These are phyloP conservation scores for Pelobates cultripes DNA, from an alignment of 2,797 vertebrate species.

Conservation along the genomic window DNA sequence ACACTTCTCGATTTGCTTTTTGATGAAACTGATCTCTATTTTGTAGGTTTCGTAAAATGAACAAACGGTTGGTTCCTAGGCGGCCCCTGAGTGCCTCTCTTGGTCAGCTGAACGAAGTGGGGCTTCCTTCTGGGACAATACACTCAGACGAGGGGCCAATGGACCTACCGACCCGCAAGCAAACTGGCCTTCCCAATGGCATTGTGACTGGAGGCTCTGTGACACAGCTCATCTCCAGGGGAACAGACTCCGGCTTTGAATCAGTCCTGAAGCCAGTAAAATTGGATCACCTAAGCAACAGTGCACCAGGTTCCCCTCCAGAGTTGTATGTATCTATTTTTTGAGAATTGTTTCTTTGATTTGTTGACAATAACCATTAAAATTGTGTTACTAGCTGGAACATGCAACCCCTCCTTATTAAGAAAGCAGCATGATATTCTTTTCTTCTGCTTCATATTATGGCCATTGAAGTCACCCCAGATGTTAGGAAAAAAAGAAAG, in stretches of 20 bases:
- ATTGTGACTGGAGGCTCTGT: slow-evolving; percentile 78
- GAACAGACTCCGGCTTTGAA: slow-evolving; percentile 86
- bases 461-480: too few relatives aligned
- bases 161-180: slow-evolving; percentile 83
- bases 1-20: too few relatives aligned
- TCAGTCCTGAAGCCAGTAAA: slow-evolving; percentile 85
- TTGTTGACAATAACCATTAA: too few relatives aligned
- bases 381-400: too few relatives aligned
- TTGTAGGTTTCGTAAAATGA: slow-evolving; percentile 95
- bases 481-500: too few relatives aligned
- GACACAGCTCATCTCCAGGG: slow-evolving; percentile 89
- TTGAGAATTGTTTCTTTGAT: not conserved
- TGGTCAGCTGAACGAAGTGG: slow-evolving; percentile 83
- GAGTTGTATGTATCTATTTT: slow-evolving; percentile 79
- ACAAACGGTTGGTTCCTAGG: slow-evolving; percentile 90
- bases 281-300: slow-evolving; percentile 86
- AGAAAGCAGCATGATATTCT: not conserved
- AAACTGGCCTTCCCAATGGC: slow-evolving; percentile 88
- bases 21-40: not conserved
- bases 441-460: too few relatives aligned
- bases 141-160: slow-evolving; percentile 87
- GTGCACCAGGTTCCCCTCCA: slow-evolving; percentile 92
- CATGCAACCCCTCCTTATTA: not conserved
- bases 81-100: slow-evolving; percentile 83
- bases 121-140: slow-evolving; percentile 82